These are phyloP conservation scores for Platanista minor DNA, from an alignment of 2,113 vertebrate species.

Conservation along the genomic window DNA sequence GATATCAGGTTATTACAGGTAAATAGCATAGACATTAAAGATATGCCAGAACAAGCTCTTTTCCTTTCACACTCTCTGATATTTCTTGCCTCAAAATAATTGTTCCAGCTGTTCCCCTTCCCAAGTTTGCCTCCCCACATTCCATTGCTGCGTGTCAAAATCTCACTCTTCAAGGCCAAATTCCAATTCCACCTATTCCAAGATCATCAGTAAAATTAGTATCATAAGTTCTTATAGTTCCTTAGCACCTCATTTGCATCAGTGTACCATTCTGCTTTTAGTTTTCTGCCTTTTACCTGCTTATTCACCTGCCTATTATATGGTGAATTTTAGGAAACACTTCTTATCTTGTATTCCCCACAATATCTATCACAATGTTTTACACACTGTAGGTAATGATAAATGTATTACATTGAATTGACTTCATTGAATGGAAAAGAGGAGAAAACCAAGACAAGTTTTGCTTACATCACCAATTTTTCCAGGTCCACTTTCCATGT, in stretches of 20 bases:
- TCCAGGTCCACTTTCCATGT: not conserved
- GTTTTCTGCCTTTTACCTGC: not conserved
- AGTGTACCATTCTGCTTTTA: not conserved
- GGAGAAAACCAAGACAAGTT: not conserved
- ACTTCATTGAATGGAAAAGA: not conserved
- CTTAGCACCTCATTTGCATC: not conserved
- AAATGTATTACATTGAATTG: not conserved
- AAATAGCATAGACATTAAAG: not conserved
- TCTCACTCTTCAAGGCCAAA: not conserved
- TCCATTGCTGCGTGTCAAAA: not conserved
- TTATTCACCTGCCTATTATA: not conserved
- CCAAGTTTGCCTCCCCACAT: not conserved
- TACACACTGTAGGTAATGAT: not conserved
- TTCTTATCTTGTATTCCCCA: not conserved
- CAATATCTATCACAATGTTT: not conserved
- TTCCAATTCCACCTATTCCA: not conserved
- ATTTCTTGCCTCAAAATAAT: not conserved
- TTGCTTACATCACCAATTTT: not conserved
- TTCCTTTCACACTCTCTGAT: not conserved
- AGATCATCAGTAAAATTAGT: not conserved
- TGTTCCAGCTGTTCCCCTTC: not conserved
- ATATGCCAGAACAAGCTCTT: not conserved
- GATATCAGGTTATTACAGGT: not conserved
- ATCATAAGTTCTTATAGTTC: not conserved
- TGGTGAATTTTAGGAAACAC: not conserved